Conservation (phyloP, 2,888 invertebrate genomes). For the Theretra japonica region DNA sequence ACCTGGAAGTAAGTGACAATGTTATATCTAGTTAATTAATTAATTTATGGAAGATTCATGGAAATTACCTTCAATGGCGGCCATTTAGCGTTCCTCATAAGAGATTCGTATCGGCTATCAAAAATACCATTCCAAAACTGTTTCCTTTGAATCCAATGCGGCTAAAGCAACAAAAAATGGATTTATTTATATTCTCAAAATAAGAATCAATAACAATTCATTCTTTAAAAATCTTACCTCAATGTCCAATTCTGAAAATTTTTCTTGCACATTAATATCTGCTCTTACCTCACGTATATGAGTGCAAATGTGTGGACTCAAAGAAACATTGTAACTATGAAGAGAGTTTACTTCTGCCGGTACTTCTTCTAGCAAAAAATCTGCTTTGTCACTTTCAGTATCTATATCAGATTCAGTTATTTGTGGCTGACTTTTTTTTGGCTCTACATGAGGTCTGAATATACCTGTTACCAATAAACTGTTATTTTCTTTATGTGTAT, state of each 20-base stretch:
- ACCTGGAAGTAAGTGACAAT: conserved; percentile 55
- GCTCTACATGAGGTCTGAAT: conserved; percentile 43
- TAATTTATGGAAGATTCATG: too few species aligned
- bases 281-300: conserved; percentile 49
- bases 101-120: conserved; percentile 70
- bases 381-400: conserved; percentile 53
- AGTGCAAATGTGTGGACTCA: conserved; percentile 51
- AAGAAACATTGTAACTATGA: conserved; percentile 54
- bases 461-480: conserved; percentile 50
- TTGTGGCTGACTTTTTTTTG: conserved; percentile 35
- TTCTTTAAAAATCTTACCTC: conserved; percentile 55
- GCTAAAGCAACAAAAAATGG: conserved; percentile 51
- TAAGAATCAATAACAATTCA: neutral
- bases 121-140: conserved; percentile 71
- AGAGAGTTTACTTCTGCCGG: conserved; percentile 41
- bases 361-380: conserved; percentile 61
- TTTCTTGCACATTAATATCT: conserved; percentile 65
- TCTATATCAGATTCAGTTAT: conserved; percentile 41
- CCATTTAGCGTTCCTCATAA: conserved; percentile 75
- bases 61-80: conserved; percentile 68
- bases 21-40: too few species aligned
- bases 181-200: neutral
- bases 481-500: conserved; percentile 41
- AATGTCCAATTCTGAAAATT: conserved; percentile 64
- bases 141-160: conserved; percentile 61